Evolutionary conservation across 1,140 invertebrate species (phyloP).

Genomic region (Matsumurasca onukii): DNA sequence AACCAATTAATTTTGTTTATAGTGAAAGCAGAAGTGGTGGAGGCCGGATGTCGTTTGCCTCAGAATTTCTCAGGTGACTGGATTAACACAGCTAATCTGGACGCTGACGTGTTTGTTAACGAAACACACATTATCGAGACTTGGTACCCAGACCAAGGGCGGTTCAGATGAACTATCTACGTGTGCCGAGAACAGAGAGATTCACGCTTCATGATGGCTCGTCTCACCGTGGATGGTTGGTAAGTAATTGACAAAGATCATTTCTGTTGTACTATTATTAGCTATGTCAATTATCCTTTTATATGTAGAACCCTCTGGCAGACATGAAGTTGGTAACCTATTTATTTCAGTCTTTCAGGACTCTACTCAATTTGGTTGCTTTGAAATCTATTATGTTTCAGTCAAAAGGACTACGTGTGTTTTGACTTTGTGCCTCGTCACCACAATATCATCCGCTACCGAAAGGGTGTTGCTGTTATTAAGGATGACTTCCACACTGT

Average conservation of each 20-base stretch:
- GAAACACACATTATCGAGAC: conserved; percentile 96
- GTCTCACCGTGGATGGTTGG: conserved; percentile 95
- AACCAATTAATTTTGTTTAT: conserved; percentile 47
- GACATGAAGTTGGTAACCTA: too few species aligned
- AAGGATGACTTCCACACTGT: conserved; percentile 88
- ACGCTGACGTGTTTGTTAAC: conserved; percentile 92
- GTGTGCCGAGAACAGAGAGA: conserved; percentile 90
- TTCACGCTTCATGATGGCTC: conserved; percentile 85
- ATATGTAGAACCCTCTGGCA: too few species aligned
- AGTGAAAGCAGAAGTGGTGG: conserved; percentile 82
- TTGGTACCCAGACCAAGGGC: conserved; percentile 86
- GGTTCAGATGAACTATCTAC: conserved; percentile 88
- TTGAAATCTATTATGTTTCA: too few species aligned
- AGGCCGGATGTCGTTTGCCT: conserved; percentile 86
- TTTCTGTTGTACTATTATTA: too few species aligned
- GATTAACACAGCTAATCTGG: conserved; percentile 96
- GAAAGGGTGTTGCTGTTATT: conserved; percentile 87
- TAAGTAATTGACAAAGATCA: conserved; percentile 46
- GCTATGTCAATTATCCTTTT: too few species aligned
- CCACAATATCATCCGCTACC: conserved; percentile 93
- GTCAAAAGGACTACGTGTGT: conserved; percentile 97
- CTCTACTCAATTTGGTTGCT: too few species aligned
- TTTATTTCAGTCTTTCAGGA: too few species aligned
- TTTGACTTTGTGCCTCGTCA: conserved; percentile 95
- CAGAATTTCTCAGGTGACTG: conserved; percentile 93